These are phyloP conservation scores for Leptura quadrifasciata DNA, from an alignment of 2,888 invertebrate genomes.

Conservation along the genomic window DNA sequence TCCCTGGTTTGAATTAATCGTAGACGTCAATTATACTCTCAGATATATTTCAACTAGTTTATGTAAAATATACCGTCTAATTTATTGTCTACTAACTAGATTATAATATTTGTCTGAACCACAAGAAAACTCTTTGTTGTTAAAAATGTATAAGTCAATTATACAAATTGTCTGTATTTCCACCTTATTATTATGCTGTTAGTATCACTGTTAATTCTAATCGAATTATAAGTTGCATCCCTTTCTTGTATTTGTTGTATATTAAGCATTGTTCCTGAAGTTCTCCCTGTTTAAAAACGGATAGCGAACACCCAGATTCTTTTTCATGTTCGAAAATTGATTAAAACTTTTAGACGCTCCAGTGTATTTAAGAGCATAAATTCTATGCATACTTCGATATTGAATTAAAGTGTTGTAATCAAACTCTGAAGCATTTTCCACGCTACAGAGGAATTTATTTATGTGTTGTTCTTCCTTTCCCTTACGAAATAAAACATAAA, in stretches of 20 bases:
- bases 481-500: slow-evolving; percentile 71
- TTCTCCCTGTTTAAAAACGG: slow-evolving; percentile 47
- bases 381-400: slow-evolving; percentile 74
- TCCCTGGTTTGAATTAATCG: too few relatives aligned
- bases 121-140: not conserved
- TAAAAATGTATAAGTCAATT: not conserved
- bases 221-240: slow-evolving; percentile 61
- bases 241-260: slow-evolving; percentile 60
- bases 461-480: slow-evolving; percentile 69
- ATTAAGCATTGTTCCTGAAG: slow-evolving; percentile 51
- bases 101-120: not conserved
- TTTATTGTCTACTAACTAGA: not conserved
- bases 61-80: not conserved
- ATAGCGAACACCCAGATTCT: slow-evolving; percentile 64
- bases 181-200: slow-evolving; percentile 57
- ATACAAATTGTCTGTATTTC: not conserved
- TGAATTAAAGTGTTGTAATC: slow-evolving; percentile 73
- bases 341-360: slow-evolving; percentile 73
- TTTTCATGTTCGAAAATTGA: slow-evolving; percentile 74
- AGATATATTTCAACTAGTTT: not conserved
- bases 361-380: slow-evolving; percentile 74
- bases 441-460: slow-evolving; percentile 67
- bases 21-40: not conserved
- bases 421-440: slow-evolving; percentile 65
- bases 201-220: slow-evolving; percentile 61